Conservation (phyloP, 2,797 vertebrate genomes). For the Coregonus ussuriensis region DNA sequence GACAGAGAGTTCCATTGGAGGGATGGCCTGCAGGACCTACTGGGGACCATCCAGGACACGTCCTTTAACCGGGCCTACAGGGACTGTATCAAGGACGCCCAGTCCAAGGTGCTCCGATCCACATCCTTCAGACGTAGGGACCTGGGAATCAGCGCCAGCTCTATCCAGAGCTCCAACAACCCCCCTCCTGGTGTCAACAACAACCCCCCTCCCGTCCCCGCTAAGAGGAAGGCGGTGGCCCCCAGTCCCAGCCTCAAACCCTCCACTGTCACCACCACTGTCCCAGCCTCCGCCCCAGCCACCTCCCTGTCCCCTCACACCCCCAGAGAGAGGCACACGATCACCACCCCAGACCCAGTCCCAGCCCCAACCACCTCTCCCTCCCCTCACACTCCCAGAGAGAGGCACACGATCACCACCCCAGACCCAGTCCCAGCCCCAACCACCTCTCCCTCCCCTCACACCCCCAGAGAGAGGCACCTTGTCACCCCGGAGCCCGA, state of each 20-base stretch:
- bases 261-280: conserved; percentile 76
- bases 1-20: conserved; percentile 63
- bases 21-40: conserved; percentile 64
- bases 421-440: conserved; percentile 60
- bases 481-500: conserved; percentile 70
- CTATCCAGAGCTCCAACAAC: too few species aligned
- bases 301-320: conserved; percentile 76
- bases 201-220: conserved; percentile 42
- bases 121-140: conserved; percentile 87
- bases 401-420: conserved; percentile 53
- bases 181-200: conserved; percentile 46
- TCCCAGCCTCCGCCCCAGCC: conserved; percentile 30
- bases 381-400: too few species aligned
- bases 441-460: too few species aligned
- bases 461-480: not conserved
- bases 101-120: conserved; percentile 86
- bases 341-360: conserved; percentile 71
- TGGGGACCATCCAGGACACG: conserved; percentile 67
- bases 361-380: not conserved
- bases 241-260: conserved; percentile 56
- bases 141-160: conserved; percentile 40
- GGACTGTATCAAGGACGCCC: conserved; percentile 88
- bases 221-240: conserved; percentile 68
- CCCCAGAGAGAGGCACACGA: conserved; percentile 85
- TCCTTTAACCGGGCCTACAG: conserved; percentile 81